A percentile compares a stretch with the other conserved stretches of the same genome.
Evolutionary conservation across 2,113 vertebrate genomes (phyloP).

Genomic region (Coptodon bakossiorum): DNA sequence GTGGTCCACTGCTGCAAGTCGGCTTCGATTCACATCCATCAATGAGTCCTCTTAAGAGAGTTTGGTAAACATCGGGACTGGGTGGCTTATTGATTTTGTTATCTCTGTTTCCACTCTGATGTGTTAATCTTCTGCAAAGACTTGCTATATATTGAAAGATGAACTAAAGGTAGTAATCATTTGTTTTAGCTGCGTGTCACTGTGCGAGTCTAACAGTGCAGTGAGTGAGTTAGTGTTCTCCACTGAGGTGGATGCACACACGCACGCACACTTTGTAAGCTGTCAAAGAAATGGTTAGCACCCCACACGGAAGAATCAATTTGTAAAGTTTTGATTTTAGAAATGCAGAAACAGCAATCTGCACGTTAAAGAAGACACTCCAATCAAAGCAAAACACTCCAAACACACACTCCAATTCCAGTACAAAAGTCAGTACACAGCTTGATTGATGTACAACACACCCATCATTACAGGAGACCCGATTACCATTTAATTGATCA

Average conservation of each 20-base stretch:
- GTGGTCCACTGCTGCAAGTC: conserved; percentile 1
- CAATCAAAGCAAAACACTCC: conserved; percentile 37
- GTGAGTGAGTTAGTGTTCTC: not conserved
- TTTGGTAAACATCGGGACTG: conserved; percentile 55
- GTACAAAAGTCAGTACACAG: not conserved
- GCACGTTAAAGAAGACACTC: not conserved
- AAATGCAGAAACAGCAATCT: not conserved
- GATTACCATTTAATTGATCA: not conserved
- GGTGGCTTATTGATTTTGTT: conserved; percentile 58
- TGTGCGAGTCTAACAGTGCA: not conserved
- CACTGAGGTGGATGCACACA: not conserved
- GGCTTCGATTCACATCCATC: conserved; percentile 43
- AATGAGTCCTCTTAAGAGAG: conserved; percentile 38
- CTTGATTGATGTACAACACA: not conserved
- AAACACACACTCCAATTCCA: conserved; percentile 22
- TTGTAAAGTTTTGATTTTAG: not conserved
- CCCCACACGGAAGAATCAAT: not conserved
- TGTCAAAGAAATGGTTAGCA: not conserved
- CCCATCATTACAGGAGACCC: conserved; percentile 20
- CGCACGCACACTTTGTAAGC: not conserved
- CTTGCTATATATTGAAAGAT: conserved; percentile 19
- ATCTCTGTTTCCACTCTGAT: conserved; percentile 49
- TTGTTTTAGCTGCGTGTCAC: not conserved
- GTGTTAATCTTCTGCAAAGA: conserved; percentile 45
- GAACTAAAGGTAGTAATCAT: not conserved